Evolutionary conservation across 2,113 vertebrate genomes (phyloP), one percentile per base, ranked within the genome.

Genomic region (Fulmarus glacialis): DNA sequence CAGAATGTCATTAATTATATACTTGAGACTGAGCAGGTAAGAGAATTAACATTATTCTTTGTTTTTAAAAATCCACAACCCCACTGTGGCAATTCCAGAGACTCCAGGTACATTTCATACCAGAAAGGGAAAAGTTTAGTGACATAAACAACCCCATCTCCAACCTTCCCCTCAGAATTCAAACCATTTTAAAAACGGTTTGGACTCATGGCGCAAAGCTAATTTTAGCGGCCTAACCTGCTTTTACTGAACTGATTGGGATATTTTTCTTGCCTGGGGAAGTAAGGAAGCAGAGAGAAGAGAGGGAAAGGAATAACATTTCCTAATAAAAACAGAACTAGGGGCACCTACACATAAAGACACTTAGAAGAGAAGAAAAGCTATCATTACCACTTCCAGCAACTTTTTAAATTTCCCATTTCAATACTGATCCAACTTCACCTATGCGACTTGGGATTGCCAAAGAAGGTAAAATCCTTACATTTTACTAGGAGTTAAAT

Each of bases 401-500:
- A 87, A 66, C 56, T 73, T 85, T 86, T 72, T 29, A 72, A 64
- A 87, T 87, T 77, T 58, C 58, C 59, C 30, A 50, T 43, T 91
- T 73, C 56, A 89, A 15, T 55, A 50, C 45, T 48, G 78, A 90
- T 77, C 62, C 45, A 58, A 59, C 63, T 70, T 78, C 64, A 85
- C 47, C 59, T 47, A 29, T 20, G 20, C 36, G 47, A 66, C 38
- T 92, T 45, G 18, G 36, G 30, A 89, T 47, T 47, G 70, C 79
- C 58, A 73, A 64, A 78, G 71, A 50, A 92, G 50, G 75, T 32
- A n/a, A 93, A 96, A 82, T 9, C 56, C 83, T 95, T 66, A 66
- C 38, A 59, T 92, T 94, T 95, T 87, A 90, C 42, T 87, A 91
- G 67, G 50, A 87, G 77, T 58, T 81, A 92, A 92, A 73, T 62